Evolutionary conservation across 2,888 invertebrate genomes (phyloP).

Genomic region (Eueremaeus valkanovi): DNA sequence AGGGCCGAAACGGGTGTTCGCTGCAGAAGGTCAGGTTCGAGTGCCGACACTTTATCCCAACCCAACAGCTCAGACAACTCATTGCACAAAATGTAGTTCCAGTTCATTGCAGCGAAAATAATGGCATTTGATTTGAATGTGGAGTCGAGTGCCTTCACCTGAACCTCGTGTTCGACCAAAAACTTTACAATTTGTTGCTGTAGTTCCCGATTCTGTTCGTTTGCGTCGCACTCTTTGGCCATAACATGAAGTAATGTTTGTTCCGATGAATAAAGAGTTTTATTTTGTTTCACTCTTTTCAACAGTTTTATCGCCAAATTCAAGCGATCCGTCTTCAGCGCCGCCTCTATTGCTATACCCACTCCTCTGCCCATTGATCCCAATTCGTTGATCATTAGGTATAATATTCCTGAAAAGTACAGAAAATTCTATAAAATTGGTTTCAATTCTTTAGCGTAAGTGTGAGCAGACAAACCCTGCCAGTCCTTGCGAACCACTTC

Average conservation of each 20-base stretch:
- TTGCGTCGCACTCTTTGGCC: constrained; percentile 49
- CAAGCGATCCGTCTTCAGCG: constrained; percentile 53
- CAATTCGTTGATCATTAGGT: constrained; percentile 54
- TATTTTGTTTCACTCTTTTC: constrained; percentile 47
- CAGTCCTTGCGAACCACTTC: constrained; percentile 54
- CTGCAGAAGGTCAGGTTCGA: constrained; percentile 51
- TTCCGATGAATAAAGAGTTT: constrained; percentile 49
- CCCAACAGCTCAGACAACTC: constrained; percentile 34
- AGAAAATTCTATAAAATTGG: not conserved
- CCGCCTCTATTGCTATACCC: constrained; percentile 53
- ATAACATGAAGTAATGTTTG: constrained; percentile 54
- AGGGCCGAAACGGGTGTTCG: constrained; percentile 53
- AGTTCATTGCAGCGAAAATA: constrained; percentile 31
- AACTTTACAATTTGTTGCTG: constrained; percentile 46
- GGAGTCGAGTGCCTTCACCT: constrained; percentile 7
- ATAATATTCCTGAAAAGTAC: constrained; percentile 48
- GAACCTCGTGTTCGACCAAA: constrained; percentile 24
- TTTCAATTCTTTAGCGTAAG: no score
- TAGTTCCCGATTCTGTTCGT: constrained; percentile 40
- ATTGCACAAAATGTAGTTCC: constrained; percentile 36
- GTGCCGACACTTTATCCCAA: constrained; percentile 42
- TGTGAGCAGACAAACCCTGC: constrained; percentile 56
- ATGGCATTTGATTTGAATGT: constrained; percentile 36
- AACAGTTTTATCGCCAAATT: constrained; percentile 54
- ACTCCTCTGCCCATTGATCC: constrained; percentile 52